Evolutionary conservation across 2,113 vertebrate genomes (phyloP), one percentile per base, ranked within the genome.

Genomic region (Clupea harengus): DNA sequence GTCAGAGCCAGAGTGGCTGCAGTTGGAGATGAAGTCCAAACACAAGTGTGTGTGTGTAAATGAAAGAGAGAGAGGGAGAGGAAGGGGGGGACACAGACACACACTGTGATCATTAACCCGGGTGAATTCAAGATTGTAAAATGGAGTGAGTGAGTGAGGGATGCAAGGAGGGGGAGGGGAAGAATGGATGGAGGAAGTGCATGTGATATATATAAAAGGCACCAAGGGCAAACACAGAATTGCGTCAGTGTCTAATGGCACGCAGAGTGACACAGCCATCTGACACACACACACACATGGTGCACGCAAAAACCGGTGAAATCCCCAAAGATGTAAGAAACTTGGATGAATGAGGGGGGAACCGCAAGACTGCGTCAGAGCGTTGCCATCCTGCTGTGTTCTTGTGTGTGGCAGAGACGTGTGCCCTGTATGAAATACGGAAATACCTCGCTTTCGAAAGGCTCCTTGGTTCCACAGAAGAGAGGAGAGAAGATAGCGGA

Each of bases 1-100:
- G 88, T 93, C 92, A 92, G 84, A 92, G 88, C 88, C 88, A 72
- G 64, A 13, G n/a, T 13, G 25, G 28, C 64, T 72, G 64, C 64
- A 72, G 25, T 72, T 72, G 64, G n/a, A 72, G 64, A 72, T 72
- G 64, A 72, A 72, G 64, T 72, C 64, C 64, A 72, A 72, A 72
- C 91, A 89, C 92, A 91, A 93, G 91, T 81, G 64, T 28, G 64
- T 25, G 46, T 47, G 46, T 47, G 46, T 49, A 17, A 17, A 17
- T 17, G 64, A 72, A 15, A 72, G 64, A 72, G 6, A 67, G 64
- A 72, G 25, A 9, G 7, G 64, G 64, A 10, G 64, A 13, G 9
- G 11, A 25, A 25, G 64, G 64, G n/a, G 64, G n/a, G 64, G 1
- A 72, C 64, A 72, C 25, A 72, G 25, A 72, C 64, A 72, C 64